Evolutionary conservation across 2,113 vertebrate species (phyloP).

Genomic region (Nibea coibor): DNA sequence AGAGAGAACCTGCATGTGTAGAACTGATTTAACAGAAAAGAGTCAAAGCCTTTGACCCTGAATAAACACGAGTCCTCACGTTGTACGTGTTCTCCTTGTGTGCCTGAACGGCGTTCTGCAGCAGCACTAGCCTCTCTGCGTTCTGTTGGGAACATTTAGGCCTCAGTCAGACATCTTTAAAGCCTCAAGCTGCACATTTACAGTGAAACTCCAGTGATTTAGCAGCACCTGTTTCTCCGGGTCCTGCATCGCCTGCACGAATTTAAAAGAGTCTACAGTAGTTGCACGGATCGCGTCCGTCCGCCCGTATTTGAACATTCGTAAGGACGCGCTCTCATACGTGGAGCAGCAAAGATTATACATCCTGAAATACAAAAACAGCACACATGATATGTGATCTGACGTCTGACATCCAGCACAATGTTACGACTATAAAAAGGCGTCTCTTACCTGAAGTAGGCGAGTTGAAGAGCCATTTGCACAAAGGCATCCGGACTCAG

Average conservation of each 20-base stretch:
- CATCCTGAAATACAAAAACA: constrained; percentile 83
- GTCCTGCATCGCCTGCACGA: constrained; percentile 89
- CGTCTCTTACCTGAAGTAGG: constrained; percentile 90
- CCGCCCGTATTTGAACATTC: constrained; percentile 95
- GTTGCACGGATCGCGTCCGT: constrained; percentile 92
- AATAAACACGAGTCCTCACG: constrained; percentile 82
- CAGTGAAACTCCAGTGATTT: constrained; percentile 19
- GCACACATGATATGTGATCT: not conserved
- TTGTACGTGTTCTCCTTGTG: constrained; percentile 88
- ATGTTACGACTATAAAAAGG: not conserved
- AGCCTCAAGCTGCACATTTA: not conserved
- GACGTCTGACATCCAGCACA: not conserved
- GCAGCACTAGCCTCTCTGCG: constrained; percentile 87
- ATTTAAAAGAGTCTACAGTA: constrained; percentile 85
- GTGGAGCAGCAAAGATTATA: constrained; percentile 87
- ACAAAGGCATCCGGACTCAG: constrained; percentile 95
- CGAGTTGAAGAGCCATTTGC: constrained; percentile 94
- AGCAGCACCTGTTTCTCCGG: constrained; percentile 81
- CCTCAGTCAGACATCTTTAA: constrained; percentile 14
- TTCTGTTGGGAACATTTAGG: constrained; percentile 79
- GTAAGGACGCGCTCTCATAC: constrained; percentile 92
- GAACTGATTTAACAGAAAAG: not conserved
- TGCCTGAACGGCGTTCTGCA: constrained; percentile 85
- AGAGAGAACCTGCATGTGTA: not conserved
- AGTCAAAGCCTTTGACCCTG: not conserved